Percentiles rank a stretch among this genome's conserved stretches.
phyloP scores from a whole-genome alignment of 2,113 vertebrate species.

The Gasterosteus nipponicus region DNA sequence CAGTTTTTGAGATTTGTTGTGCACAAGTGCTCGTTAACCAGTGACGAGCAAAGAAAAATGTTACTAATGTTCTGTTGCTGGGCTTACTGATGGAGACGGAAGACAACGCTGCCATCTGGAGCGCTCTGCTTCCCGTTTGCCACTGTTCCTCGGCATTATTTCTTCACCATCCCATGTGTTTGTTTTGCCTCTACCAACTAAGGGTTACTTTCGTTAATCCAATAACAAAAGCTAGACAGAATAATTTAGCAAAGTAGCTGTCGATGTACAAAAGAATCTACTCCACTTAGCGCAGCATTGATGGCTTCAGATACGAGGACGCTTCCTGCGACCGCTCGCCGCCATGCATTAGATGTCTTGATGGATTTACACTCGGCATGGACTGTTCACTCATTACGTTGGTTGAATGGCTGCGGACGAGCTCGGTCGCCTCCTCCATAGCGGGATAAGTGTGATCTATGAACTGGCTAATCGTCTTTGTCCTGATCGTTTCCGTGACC shows the following conservation, averaged over 20 bases:
- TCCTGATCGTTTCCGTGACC: slow-evolving; percentile 66
- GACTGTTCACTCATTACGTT: slow-evolving; percentile 61
- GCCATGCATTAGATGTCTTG: slow-evolving; percentile 45
- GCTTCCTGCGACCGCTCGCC: not conserved
- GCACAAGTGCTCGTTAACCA: not conserved
- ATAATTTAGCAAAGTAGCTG: not conserved
- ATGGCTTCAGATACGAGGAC: slow-evolving; percentile 15
- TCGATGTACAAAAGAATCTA: slow-evolving; percentile 4
- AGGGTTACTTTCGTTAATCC: not conserved
- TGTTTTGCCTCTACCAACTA: not conserved
- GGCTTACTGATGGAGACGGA: not conserved
- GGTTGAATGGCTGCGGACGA: slow-evolving; percentile 54
- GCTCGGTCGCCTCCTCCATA: slow-evolving; percentile 66
- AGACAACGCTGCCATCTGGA: not conserved
- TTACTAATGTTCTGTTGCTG: not conserved
- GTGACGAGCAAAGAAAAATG: not conserved
- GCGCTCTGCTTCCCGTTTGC: not conserved
- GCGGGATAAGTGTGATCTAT: slow-evolving; percentile 72
- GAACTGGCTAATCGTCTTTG: slow-evolving; percentile 75
- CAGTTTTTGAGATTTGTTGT: not conserved
- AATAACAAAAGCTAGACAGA: slow-evolving; percentile 7
- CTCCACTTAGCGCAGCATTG: slow-evolving; percentile 17
- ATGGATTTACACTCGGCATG: slow-evolving; percentile 51
- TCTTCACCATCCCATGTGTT: not conserved
- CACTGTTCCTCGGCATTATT: not conserved